Percentiles rank a stretch among this genome's conserved stretches.
Evolutionary conservation across 2,888 invertebrate genomes (phyloP).

Genomic region (Alitta virens): DNA sequence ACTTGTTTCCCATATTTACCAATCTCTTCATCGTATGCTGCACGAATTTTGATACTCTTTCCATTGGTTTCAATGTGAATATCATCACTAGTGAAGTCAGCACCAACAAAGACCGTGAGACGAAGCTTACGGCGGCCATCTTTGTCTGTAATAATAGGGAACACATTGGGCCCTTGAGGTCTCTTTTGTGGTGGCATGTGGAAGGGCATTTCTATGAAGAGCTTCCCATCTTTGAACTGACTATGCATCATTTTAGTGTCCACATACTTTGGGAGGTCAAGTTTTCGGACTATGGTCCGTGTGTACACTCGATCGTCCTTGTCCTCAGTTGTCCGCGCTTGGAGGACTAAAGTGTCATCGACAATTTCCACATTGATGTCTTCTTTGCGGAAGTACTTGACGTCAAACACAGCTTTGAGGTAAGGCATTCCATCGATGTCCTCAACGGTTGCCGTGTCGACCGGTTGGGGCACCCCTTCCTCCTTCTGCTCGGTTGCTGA

Average conservation of each 20-base stretch:
- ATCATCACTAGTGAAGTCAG: slow-evolving; percentile 30
- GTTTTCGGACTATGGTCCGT: slow-evolving; percentile 31
- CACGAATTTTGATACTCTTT: slow-evolving; percentile 22
- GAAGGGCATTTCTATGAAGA: slow-evolving; percentile 35
- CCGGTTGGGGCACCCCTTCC: slow-evolving; percentile 29
- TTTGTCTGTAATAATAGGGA: slow-evolving; percentile 26
- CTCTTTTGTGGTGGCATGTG: slow-evolving; percentile 29
- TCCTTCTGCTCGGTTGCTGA: slow-evolving; percentile 32
- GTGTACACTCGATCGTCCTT: slow-evolving; percentile 27
- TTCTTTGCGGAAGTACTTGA: slow-evolving; percentile 31
- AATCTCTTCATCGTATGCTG: slow-evolving; percentile 27
- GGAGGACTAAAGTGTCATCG: slow-evolving; percentile 3
- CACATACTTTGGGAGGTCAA: slow-evolving; percentile 31
- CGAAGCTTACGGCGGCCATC: slow-evolving; percentile 28
- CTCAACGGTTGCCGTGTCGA: slow-evolving; percentile 35
- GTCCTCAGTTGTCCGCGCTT: slow-evolving; percentile 19
- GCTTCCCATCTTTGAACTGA: slow-evolving; percentile 23
- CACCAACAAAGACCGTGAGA: slow-evolving; percentile 26
- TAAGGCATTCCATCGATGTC: slow-evolving; percentile 32
- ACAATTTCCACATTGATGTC: slow-evolving; percentile 23
- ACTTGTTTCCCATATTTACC: slow-evolving; percentile 28
- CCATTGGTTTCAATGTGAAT: slow-evolving; percentile 25
- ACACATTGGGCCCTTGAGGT: slow-evolving; percentile 29
- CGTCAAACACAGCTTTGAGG: slow-evolving; percentile 33
- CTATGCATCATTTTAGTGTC: slow-evolving; percentile 31